phyloP scores from a whole-genome alignment of 2,797 vertebrate genomes.

The Pogonophryne albipinna region DNA sequence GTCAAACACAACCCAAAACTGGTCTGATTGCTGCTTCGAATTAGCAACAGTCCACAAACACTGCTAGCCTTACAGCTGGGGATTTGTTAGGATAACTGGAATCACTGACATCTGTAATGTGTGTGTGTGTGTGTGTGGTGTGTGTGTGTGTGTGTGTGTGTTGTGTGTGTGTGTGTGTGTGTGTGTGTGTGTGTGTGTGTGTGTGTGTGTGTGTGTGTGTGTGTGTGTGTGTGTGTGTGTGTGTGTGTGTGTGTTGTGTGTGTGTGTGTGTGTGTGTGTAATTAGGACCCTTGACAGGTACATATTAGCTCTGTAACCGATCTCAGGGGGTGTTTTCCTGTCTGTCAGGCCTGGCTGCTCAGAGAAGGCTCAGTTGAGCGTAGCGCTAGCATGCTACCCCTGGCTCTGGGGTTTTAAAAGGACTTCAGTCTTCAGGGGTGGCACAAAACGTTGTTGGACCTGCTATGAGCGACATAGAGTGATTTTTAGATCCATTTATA shows the following conservation, averaged over 20 bases:
- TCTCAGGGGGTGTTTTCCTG: constrained; percentile 81
- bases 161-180: constrained; percentile 2
- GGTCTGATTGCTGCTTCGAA: constrained; percentile 20
- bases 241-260: constrained; percentile 10
- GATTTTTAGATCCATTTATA: not conserved
- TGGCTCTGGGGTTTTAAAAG: constrained; percentile 14
- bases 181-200: constrained; percentile 31
- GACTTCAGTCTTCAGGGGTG: constrained; percentile 6
- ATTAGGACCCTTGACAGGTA: constrained; percentile 79
- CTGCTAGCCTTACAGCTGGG: constrained; percentile 40
- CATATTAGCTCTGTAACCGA: constrained; percentile 83
- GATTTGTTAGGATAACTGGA: constrained; percentile 62
- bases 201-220: constrained; percentile 20
- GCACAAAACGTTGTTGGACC: not conserved
- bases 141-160: constrained; percentile 9
- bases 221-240: constrained; percentile 30
- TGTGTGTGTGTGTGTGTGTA: constrained; percentile 42
- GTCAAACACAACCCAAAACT: constrained; percentile 39
- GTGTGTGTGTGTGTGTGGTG: not conserved
- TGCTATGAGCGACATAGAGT: not conserved
- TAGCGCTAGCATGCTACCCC: constrained; percentile 15
- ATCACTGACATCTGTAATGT: constrained; percentile 64
- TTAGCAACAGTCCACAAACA: constrained; percentile 43
- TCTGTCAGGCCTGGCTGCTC: constrained; percentile 74
- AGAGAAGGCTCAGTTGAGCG: constrained; percentile 59